Evolutionary conservation across 1,140 invertebrate species (phyloP).

Genomic region (Brachionus angularis): DNA sequence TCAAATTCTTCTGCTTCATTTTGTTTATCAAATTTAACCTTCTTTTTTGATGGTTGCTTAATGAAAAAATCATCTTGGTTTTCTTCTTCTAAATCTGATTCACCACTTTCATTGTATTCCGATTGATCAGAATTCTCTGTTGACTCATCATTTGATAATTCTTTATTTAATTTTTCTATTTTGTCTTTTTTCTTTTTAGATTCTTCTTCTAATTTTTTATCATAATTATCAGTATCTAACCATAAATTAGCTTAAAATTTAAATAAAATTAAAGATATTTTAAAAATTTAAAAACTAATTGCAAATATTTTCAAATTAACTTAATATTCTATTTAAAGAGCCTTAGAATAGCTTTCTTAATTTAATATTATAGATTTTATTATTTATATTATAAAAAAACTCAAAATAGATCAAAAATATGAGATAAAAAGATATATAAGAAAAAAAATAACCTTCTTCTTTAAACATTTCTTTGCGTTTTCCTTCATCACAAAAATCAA

Average conservation of each 20-base stretch:
- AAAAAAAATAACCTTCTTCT: conserved; percentile 16
- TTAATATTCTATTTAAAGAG: too few species aligned
- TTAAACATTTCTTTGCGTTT: conserved; percentile 26
- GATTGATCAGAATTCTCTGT: conserved; percentile 30
- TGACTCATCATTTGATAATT: neutral
- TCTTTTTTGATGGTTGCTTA: conserved; percentile 6
- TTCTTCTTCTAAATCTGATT: neutral
- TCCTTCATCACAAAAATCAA: conserved; percentile 42
- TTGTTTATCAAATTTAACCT: neutral
- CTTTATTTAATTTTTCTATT: neutral
- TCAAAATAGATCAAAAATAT: neutral
- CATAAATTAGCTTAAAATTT: conserved; percentile 8
- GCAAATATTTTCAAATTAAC: too few species aligned
- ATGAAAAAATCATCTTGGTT: conserved; percentile 31
- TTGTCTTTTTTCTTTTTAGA: conserved; percentile 1
- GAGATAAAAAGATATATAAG: too few species aligned
- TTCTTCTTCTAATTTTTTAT: neutral
- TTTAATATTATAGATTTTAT: too few species aligned
- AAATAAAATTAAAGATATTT: neutral
- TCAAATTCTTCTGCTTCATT: neutral
- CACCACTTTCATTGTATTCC: neutral
- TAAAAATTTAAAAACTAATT: too few species aligned
- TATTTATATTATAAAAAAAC: neutral
- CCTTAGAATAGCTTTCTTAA: too few species aligned
- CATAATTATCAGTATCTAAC: too few species aligned